A percentile compares a stretch with the other conserved stretches of the same genome.
These are phyloP conservation scores for Bufo bufo DNA, from an alignment of 2,113 vertebrate species.

Conservation along the genomic window DNA sequence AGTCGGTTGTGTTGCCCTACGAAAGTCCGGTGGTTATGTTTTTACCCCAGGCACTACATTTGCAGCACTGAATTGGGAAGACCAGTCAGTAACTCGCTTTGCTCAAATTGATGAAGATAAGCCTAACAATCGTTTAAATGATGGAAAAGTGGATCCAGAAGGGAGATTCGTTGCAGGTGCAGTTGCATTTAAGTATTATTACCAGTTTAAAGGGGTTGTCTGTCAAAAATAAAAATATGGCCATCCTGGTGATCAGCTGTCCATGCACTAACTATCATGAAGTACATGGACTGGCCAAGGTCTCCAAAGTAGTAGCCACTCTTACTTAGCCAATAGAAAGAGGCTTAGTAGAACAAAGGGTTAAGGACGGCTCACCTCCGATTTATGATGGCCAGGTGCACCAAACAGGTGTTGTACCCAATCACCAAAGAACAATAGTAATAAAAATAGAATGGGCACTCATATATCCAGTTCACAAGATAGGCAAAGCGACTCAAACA, in stretches of 20 bases:
- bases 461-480: too few relatives aligned
- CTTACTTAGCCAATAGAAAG: too few relatives aligned
- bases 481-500: too few relatives aligned
- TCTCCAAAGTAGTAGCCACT: too few relatives aligned
- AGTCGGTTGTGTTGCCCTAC: slow-evolving; percentile 78
- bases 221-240: not conserved
- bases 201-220: not conserved
- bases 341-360: too few relatives aligned
- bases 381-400: too few relatives aligned
- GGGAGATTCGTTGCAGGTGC: slow-evolving; percentile 86
- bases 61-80: slow-evolving; percentile 80
- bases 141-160: slow-evolving; percentile 86
- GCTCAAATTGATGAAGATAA: slow-evolving; percentile 74
- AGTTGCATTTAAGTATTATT: too few relatives aligned
- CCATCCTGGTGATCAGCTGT: not conserved
- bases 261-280: too few relatives aligned
- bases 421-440: too few relatives aligned
- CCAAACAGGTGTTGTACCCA: too few relatives aligned
- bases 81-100: slow-evolving; percentile 70
- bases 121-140: slow-evolving; percentile 84
- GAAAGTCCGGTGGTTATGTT: slow-evolving; percentile 77
- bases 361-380: too few relatives aligned
- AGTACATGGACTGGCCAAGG: not conserved
- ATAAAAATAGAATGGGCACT: too few relatives aligned
- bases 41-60: slow-evolving; percentile 80